Evolutionary conservation across 2,797 vertebrate species (phyloP), one percentile per base, ranked within the genome.

Genomic region (Melanotaenia maccullochi): DNA sequence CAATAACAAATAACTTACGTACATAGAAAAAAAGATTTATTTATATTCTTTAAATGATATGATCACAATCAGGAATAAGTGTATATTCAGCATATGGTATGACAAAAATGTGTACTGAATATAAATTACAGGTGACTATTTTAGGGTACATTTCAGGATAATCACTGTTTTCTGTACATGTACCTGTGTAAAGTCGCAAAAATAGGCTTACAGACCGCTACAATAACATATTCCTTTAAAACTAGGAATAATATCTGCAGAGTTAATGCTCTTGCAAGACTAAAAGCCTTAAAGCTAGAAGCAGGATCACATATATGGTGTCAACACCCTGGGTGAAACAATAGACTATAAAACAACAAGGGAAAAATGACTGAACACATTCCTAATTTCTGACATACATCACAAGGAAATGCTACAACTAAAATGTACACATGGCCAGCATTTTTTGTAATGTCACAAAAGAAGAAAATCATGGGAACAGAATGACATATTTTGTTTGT

Each of bases 141-240:
- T 81, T 4, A 25, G 70, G 68, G 38, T 89, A 88, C 85, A 91
- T 73, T 79, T 87, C 72, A 88, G 77, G 60, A 87, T 74, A 75
- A 68, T 85, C 76, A 79, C 70, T 64, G 56, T 81, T 86, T 68
- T 85, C 87, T 92, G 84, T 92, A 91, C 85, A 88, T 80, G 91
- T 92, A 92, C 90, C 93, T 92, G 87, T 91, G 83, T 88, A 81
- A 87, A 90, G 90, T 86, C 83, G 82, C 77, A 89, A 88, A 89
- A 78, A 65, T 77, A 73, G 74, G 79, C 67, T 82, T 78, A 87
- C 69, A 79, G 76, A 65, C 62, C 86, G 88, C 91, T 91, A 89
- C 85, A 79, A 88, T 77, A 76, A 55, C 73, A 84, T 84, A 87
- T 91, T 90, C 87, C 88, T 89, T 89, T 90, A 88, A 88, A 92